Conservation (phyloP, 53 echinoderm and acorn worm genomes). For the Astropecten irregularis region DNA sequence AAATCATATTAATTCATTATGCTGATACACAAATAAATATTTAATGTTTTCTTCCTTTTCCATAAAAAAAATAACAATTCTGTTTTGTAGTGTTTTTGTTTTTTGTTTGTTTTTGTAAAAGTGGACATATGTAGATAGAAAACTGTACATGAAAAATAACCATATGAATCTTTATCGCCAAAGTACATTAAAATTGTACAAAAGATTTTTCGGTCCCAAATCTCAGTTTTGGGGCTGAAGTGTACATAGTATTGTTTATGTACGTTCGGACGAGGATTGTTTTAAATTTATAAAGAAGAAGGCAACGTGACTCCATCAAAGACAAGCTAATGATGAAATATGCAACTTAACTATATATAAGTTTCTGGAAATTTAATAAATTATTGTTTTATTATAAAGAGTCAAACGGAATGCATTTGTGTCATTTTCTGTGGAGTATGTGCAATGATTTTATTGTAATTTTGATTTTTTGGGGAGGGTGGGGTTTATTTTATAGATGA, state of each 20-base stretch:
- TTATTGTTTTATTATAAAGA: conserved; percentile 51
- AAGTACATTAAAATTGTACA: neutral
- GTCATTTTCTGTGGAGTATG: neutral
- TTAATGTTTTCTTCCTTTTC: neutral
- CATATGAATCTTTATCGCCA: conserved; percentile 6
- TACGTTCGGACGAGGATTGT: conserved; percentile 3
- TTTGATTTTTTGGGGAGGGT: no score
- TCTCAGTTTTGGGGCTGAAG: neutral
- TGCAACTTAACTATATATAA: conserved; percentile 31
- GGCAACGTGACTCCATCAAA: no score
- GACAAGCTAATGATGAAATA: conserved; percentile 15
- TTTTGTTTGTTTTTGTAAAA: no score
- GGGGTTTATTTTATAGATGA: no score
- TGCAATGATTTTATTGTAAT: neutral
- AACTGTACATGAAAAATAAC: conserved; percentile 14
- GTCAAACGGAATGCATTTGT: neutral
- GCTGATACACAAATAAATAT: neutral
- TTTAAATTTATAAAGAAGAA: no score
- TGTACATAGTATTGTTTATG: neutral
- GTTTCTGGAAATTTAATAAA: conserved; percentile 40
- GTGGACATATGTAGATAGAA: conserved; percentile 24
- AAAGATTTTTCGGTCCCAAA: neutral
- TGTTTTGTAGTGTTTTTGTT: neutral
- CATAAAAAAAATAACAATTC: no score
- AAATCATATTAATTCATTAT: no score